Conservation (phyloP, 2,113 vertebrate species). For the Cyanocitta stelleri region DNA sequence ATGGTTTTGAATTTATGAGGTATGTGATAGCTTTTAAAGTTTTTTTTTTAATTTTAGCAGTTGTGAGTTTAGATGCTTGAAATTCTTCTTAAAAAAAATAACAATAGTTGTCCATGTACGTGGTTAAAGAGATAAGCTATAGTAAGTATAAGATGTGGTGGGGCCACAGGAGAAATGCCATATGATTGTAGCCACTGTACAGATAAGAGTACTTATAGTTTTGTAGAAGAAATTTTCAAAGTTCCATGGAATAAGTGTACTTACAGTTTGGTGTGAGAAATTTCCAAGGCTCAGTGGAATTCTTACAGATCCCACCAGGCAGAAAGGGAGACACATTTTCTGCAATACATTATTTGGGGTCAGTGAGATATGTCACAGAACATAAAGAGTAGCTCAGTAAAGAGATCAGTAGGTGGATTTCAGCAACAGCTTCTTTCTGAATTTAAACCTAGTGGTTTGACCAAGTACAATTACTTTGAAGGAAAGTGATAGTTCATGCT, state of each 20-base stretch:
- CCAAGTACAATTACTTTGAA: neutral
- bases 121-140: neutral
- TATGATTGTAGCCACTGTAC: neutral
- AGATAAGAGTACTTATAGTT: neutral
- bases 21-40: neutral
- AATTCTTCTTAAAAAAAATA: neutral
- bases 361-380: neutral
- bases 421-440: neutral
- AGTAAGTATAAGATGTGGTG: neutral
- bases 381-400: neutral
- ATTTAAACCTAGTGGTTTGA: neutral
- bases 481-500: neutral
- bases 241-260: accelerated
- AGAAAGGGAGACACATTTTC: neutral
- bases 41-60: neutral
- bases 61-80: neutral
- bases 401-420: neutral
- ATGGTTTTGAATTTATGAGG: neutral
- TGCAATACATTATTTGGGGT: neutral
- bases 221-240: neutral
- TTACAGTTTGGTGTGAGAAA: neutral
- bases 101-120: neutral
- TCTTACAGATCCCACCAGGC: neutral
- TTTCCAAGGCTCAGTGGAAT: neutral
- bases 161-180: neutral